These are phyloP conservation scores for Folsomia manolachei DNA, from an alignment of 2,888 invertebrate species.

Conservation along the genomic window DNA sequence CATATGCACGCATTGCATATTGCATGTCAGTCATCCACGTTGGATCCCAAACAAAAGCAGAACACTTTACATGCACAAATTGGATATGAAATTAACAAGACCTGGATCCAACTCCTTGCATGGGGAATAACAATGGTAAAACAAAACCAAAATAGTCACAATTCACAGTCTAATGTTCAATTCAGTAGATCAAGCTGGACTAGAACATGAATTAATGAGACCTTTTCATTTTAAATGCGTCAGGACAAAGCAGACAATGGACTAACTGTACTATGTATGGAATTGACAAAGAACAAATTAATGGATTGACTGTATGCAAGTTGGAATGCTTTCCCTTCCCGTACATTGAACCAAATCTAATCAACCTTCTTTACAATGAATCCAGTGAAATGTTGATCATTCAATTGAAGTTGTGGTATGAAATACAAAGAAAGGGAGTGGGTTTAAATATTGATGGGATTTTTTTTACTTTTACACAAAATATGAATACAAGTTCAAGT, in stretches of 20 bases:
- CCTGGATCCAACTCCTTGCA: background rate
- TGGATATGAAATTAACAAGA: background rate
- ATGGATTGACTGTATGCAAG: no score
- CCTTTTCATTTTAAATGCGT: background rate
- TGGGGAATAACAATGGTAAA: no score
- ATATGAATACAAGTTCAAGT: background rate
- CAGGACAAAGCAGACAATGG: background rate
- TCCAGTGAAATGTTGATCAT: slow-evolving; percentile 1
- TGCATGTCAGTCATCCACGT: background rate
- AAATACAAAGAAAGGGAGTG: background rate
- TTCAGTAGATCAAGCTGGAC: background rate
- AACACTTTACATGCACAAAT: no score
- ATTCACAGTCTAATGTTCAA: background rate
- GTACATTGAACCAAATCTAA: no score
- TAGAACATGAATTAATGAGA: slow-evolving; percentile 2
- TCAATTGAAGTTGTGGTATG: background rate
- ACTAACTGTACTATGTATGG: background rate
- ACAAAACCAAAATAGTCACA: background rate
- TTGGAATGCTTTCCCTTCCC: slow-evolving; percentile 33
- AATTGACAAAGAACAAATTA: slow-evolving; percentile 24
- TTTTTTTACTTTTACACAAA: slow-evolving; percentile 1
- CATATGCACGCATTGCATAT: background rate
- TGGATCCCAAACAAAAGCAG: no score
- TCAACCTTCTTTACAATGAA: background rate
- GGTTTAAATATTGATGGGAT: background rate